Conservation (phyloP, 1,140 invertebrate species). For the Tribolium castaneum region DNA sequence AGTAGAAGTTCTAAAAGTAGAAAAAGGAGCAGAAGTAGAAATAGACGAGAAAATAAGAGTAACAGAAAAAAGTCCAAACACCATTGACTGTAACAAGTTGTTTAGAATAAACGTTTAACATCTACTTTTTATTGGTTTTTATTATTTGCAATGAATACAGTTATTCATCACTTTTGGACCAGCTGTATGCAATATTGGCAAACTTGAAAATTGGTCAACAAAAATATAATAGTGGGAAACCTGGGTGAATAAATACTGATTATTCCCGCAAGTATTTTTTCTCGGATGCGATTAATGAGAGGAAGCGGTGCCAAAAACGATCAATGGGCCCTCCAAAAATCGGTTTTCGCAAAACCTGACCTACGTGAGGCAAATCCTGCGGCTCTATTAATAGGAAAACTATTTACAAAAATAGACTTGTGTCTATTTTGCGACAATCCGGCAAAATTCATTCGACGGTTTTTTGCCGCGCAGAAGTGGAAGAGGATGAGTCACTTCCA, state of each 20-base stretch:
- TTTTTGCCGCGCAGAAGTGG: constrained; percentile 4
- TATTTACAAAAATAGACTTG: constrained; percentile 2
- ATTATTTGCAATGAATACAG: no score
- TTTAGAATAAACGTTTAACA: not conserved
- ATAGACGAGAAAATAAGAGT: not conserved
- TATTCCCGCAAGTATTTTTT: not conserved
- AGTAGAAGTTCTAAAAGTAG: constrained; percentile 26
- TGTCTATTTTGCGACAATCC: not conserved
- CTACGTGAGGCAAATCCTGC: not conserved
- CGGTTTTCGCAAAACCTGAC: constrained; percentile 1
- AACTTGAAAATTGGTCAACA: not conserved
- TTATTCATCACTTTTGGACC: no score
- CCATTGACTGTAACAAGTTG: not conserved
- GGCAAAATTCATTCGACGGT: not conserved
- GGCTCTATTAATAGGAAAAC: not conserved
- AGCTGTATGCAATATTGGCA: no score
- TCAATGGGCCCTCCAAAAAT: not conserved
- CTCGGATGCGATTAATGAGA: not conserved
- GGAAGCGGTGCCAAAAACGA: not conserved
- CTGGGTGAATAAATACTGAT: not conserved
- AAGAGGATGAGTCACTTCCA: constrained; percentile 9
- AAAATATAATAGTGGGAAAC: not conserved
- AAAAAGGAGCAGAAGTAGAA: constrained; percentile 10
- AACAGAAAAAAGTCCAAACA: constrained; percentile 31
- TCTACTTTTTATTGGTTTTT: no score